Evolutionary conservation across 2,888 invertebrate genomes (phyloP).

Genomic region (Nymphalis c-album): DNA sequence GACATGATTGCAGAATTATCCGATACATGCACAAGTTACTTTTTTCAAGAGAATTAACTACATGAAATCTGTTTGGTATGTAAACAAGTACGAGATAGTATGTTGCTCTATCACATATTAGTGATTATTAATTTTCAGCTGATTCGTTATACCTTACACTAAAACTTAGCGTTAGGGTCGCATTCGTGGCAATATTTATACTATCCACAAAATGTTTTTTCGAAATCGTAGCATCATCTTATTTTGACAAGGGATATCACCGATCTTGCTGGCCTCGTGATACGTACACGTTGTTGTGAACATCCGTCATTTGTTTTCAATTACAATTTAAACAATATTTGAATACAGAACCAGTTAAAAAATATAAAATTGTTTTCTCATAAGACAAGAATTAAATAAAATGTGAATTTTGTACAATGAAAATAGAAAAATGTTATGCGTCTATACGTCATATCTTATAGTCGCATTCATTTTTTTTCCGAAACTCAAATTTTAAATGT

Average conservation of each 20-base stretch:
- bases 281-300: constrained; percentile 15
- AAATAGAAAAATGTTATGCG: background rate
- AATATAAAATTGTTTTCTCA: background rate
- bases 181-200: background rate
- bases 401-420: background rate
- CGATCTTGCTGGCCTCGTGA: constrained; percentile 19
- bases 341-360: background rate
- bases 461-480: no score
- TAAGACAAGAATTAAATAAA: background rate
- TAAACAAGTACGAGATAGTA: no score
- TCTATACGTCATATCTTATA: no score
- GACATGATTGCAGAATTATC: no score
- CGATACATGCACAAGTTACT: no score
- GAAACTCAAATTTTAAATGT: no score
- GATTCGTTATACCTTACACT: no score
- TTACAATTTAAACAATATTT: background rate
- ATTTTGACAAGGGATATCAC: constrained; percentile 19
- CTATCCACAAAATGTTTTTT: background rate
- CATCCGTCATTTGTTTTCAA: constrained; percentile 6
- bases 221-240: background rate
- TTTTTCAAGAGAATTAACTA: no score
- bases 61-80: no score
- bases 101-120: no score
- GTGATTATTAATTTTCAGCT: no score
- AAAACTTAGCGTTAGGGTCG: no score